Evolutionary conservation across 2,888 invertebrate species (phyloP).

Genomic region (Deroplatys truncata): DNA sequence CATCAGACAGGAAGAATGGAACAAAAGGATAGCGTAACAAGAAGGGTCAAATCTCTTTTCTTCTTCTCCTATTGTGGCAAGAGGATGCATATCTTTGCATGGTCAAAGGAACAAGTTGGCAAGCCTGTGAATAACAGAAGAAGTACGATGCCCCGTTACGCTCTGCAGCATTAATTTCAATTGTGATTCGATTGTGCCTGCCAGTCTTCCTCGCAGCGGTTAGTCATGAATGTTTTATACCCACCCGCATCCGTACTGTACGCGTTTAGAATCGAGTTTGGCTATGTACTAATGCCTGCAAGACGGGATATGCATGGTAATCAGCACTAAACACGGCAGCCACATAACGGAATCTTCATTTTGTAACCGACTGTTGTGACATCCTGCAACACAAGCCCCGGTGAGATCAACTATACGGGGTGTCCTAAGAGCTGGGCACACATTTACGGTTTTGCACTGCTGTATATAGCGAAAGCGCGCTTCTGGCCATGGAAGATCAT

Average conservation of each 20-base stretch:
- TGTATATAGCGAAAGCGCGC: too few species aligned
- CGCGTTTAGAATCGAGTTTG: neutral
- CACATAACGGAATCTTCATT: too few species aligned
- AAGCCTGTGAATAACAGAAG: neutral
- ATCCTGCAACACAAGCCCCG: too few species aligned
- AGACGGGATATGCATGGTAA: neutral
- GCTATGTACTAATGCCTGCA: neutral
- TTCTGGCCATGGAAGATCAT: too few species aligned
- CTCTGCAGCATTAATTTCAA: neutral
- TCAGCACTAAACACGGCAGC: too few species aligned
- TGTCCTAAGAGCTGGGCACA: too few species aligned
- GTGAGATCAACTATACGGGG: too few species aligned
- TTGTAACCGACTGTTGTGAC: too few species aligned
- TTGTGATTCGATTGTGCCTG: neutral
- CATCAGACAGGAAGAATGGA: neutral
- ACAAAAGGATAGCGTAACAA: neutral
- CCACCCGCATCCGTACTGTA: neutral
- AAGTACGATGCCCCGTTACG: neutral
- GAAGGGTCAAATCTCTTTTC: neutral
- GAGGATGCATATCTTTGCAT: neutral
- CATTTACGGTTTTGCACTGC: too few species aligned
- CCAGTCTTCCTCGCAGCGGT: neutral
- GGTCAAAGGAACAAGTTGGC: neutral
- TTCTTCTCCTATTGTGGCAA: neutral
- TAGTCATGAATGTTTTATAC: neutral